Percentiles rank a stretch among this genome's conserved stretches.
Conservation (phyloP, 2,888 invertebrate species). For the Ormyrus rosae region DNA sequence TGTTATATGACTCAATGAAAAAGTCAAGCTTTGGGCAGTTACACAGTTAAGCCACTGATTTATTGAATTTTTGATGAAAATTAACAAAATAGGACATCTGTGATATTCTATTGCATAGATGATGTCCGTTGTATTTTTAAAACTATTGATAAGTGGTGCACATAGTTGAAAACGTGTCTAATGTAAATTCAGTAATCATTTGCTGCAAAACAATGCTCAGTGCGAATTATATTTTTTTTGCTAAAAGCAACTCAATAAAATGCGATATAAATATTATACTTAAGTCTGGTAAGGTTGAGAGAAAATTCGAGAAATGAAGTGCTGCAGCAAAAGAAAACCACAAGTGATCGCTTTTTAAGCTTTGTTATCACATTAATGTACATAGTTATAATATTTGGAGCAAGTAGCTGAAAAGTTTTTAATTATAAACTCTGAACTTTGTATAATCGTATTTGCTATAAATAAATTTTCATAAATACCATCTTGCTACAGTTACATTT, state of each 20-base stretch:
- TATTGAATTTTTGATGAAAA: slow-evolving; percentile 25
- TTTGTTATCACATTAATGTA: slow-evolving; percentile 61
- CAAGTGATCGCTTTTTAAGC: slow-evolving; percentile 56
- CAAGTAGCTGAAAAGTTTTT: slow-evolving; percentile 39
- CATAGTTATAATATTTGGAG: slow-evolving; percentile 56
- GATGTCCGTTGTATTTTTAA: slow-evolving; percentile 46
- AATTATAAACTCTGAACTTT: slow-evolving; percentile 57
- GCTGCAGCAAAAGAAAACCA: slow-evolving; percentile 4
- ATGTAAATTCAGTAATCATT: slow-evolving; percentile 18
- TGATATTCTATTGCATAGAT: slow-evolving; percentile 46
- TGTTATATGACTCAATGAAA: slow-evolving; percentile 12
- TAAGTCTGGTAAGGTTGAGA: background rate
- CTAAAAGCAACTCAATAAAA: slow-evolving; percentile 15
- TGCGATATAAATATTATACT: background rate
- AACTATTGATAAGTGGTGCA: slow-evolving; percentile 41
- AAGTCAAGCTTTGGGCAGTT: slow-evolving; percentile 35
- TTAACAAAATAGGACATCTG: slow-evolving; percentile 40
- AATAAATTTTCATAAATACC: slow-evolving; percentile 59
- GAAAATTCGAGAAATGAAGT: slow-evolving; percentile 12
- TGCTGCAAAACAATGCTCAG: slow-evolving; percentile 24
- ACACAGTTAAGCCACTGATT: slow-evolving; percentile 29
- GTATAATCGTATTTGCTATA: slow-evolving; percentile 62
- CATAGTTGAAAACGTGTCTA: slow-evolving; percentile 36
- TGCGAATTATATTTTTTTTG: slow-evolving; percentile 20
- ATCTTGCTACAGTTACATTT: slow-evolving; percentile 36